phyloP scores from a whole-genome alignment of 2,113 vertebrate species.

The Steatornis caripensis region DNA sequence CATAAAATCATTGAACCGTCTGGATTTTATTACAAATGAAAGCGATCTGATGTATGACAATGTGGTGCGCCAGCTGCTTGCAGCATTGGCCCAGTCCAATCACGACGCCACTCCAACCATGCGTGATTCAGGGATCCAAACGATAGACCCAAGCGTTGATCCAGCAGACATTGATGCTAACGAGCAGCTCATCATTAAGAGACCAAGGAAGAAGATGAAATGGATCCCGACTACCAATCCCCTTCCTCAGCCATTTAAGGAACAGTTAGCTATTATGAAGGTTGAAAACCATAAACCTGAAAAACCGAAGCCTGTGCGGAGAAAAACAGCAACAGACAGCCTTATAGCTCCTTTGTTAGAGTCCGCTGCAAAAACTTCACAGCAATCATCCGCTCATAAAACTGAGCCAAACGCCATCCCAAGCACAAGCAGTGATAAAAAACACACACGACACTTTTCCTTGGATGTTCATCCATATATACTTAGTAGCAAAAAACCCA shows the following conservation, averaged over 20 bases:
- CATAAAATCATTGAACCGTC: constrained; percentile 95
- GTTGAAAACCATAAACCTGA: constrained; percentile 91
- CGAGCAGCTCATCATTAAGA: constrained; percentile 89
- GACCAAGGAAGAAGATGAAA: constrained; percentile 95
- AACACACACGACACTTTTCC: constrained; percentile 92
- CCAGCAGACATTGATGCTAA: constrained; percentile 84
- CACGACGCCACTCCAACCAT: constrained; percentile 93
- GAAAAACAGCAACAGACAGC: constrained; percentile 87
- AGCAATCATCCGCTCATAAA: constrained; percentile 75
- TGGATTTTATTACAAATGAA: constrained; percentile 99
- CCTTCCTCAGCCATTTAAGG: constrained; percentile 95
- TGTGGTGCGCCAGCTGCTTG: constrained; percentile 95
- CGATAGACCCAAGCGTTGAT: constrained; percentile 86
- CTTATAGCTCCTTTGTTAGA: constrained; percentile 90
- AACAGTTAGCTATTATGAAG: constrained; percentile 86
- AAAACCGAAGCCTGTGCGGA: constrained; percentile 88
- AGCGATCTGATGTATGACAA: constrained; percentile 99
- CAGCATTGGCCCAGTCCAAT: constrained; percentile 94
- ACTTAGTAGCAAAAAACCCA: constrained; percentile 88
- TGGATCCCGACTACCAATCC: constrained; percentile 92
- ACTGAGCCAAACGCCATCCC: constrained; percentile 51
- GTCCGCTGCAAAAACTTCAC: constrained; percentile 79
- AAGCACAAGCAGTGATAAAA: constrained; percentile 80
- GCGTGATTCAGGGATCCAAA: constrained; percentile 91
- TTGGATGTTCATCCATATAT: constrained; percentile 96